A percentile compares a stretch with the other conserved stretches of the same genome.
These are phyloP conservation scores for Brienomyrus brachyistius DNA, from an alignment of 2,113 vertebrate genomes.

Conservation along the genomic window DNA sequence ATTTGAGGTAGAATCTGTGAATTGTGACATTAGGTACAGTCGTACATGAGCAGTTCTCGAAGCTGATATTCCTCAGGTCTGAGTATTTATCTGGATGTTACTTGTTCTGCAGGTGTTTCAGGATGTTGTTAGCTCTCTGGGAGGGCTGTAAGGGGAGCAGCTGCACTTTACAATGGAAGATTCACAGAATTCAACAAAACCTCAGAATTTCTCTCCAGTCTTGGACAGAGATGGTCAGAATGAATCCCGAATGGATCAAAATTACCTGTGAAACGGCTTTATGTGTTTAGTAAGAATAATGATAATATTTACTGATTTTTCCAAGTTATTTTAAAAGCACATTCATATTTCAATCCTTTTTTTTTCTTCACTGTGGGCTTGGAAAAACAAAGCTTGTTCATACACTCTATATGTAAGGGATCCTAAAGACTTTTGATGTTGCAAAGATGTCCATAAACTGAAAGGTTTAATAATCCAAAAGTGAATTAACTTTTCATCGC, in stretches of 20 bases:
- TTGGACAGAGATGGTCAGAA: neutral
- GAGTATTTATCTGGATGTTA: neutral
- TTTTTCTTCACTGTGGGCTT: neutral
- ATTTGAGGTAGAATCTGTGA: neutral
- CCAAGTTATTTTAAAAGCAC: neutral
- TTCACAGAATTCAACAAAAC: neutral
- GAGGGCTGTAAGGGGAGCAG: conserved; percentile 22
- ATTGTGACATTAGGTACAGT: neutral
- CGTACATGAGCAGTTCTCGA: neutral
- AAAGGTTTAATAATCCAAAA: neutral
- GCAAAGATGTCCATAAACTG: neutral
- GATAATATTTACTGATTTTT: neutral
- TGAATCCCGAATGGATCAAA: neutral
- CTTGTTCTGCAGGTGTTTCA: conserved; percentile 33
- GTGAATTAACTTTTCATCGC: neutral
- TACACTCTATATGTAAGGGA: neutral
- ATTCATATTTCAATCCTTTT: neutral
- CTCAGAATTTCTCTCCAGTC: neutral
- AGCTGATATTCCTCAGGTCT: neutral
- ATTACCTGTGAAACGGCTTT: neutral
- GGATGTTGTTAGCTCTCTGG: conserved; percentile 32
- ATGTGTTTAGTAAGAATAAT: neutral
- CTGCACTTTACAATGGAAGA: neutral
- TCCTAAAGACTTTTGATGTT: neutral
- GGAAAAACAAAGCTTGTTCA: neutral